Conservation (phyloP, 1,140 invertebrate species). For the Melitaea cinxia region DNA sequence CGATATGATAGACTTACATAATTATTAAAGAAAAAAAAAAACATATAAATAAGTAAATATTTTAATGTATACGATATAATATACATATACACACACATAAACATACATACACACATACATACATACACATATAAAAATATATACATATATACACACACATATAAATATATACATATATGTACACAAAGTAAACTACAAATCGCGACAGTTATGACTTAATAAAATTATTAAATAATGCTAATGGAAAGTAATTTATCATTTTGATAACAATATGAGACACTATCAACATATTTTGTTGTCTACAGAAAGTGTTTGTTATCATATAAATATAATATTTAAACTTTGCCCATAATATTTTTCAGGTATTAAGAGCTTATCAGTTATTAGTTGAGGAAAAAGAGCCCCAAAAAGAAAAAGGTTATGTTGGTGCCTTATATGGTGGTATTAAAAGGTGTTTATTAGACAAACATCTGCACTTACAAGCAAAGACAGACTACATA, state of each 20-base stretch:
- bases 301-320: not conserved
- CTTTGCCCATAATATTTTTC: constrained; percentile 9
- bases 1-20: too few species aligned
- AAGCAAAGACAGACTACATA: constrained; percentile 93
- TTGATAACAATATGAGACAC: constrained; percentile 28
- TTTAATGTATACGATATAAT: too few species aligned
- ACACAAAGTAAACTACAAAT: too few species aligned
- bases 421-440: constrained; percentile 91
- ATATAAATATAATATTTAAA: not conserved
- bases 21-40: too few species aligned
- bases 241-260: constrained; percentile 31
- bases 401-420: constrained; percentile 92
- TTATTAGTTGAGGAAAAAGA: constrained; percentile 93
- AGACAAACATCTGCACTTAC: constrained; percentile 93
- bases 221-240: too few species aligned
- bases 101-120: too few species aligned
- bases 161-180: too few species aligned
- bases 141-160: too few species aligned
- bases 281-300: not conserved
- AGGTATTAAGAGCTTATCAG: constrained; percentile 90
- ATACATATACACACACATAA: too few species aligned
- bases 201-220: too few species aligned
- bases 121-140: too few species aligned
- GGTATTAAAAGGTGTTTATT: constrained; percentile 92
- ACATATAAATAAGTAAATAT: too few species aligned